Percentiles rank a stretch among this genome's conserved stretches.
Conservation (phyloP, 2,797 vertebrate species). For the Danionella dracula region DNA sequence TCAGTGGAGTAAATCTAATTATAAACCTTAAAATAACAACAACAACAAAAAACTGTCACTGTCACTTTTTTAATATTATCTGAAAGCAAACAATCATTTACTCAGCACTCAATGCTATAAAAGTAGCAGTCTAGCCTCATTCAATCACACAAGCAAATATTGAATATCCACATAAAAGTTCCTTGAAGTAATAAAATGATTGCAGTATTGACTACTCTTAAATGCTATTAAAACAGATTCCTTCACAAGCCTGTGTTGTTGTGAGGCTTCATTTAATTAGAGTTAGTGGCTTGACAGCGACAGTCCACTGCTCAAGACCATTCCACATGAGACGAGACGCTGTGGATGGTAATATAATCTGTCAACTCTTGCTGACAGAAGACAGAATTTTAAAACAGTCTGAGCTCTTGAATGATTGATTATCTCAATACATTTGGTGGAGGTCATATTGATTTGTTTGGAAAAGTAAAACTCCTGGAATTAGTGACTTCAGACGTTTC, state of each 20-base stretch:
- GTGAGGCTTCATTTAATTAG: conserved; percentile 33
- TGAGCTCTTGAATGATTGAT: conserved; percentile 61
- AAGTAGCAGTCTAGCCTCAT: background rate
- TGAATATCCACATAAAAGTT: conserved; percentile 4
- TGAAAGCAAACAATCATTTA: conserved; percentile 52
- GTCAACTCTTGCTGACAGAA: conserved; percentile 65
- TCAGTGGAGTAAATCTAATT: too few relatives aligned
- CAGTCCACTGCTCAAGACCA: conserved; percentile 22
- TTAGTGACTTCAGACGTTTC: conserved; percentile 44
- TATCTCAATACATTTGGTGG: conserved; percentile 60
- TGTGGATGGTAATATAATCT: conserved; percentile 63
- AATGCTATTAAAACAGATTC: conserved; percentile 43
- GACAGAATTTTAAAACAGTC: conserved; percentile 61
- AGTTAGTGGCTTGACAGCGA: conserved; percentile 26
- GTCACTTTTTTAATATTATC: conserved; percentile 37
- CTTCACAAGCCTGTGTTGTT: conserved; percentile 23
- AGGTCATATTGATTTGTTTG: conserved; percentile 69
- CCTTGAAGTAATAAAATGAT: conserved; percentile 12
- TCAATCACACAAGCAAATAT: background rate
- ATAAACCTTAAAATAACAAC: too few relatives aligned
- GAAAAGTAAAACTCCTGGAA: conserved; percentile 57
- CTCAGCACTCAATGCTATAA: conserved; percentile 55
- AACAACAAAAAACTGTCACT: too few relatives aligned
- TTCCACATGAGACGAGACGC: conserved; percentile 52
- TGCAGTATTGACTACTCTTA: conserved; percentile 57